Evolutionary conservation across 2,113 vertebrate species (phyloP).

Genomic region (Phalacrocorax pelagicus): DNA sequence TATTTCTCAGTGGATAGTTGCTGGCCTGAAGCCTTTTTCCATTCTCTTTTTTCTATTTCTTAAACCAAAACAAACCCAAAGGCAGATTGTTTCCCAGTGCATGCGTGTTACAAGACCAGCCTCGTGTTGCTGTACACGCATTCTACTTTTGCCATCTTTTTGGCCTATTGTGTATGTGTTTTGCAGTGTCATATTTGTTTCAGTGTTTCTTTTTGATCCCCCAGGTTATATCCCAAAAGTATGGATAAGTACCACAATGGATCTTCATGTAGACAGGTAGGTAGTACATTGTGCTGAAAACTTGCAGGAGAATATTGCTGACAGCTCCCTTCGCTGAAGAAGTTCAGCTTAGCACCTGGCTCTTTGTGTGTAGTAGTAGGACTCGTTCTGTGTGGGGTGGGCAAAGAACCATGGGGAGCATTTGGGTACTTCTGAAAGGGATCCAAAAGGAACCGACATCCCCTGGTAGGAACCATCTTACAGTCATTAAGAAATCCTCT

Average conservation of each 20-base stretch:
- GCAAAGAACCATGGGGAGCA: neutral
- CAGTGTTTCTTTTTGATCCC: neutral
- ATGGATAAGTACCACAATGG: constrained; percentile 88
- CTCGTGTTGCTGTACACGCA: neutral
- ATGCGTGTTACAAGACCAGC: neutral
- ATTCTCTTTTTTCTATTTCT: neutral
- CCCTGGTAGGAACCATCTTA: neutral
- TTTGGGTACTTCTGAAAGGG: neutral
- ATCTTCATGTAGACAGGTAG: constrained; percentile 84
- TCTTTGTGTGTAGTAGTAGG: neutral
- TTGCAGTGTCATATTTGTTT: neutral
- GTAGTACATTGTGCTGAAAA: neutral
- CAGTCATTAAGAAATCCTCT: neutral
- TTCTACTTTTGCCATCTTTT: neutral
- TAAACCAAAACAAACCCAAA: neutral
- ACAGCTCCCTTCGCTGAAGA: neutral
- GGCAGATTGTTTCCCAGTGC: neutral
- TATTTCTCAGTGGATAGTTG: neutral
- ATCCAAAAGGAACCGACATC: neutral
- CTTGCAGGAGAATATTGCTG: neutral
- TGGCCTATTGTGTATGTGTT: neutral
- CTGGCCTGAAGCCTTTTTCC: neutral
- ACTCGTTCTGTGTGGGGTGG: too few species aligned
- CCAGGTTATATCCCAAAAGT: constrained; percentile 87
- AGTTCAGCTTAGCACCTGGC: neutral